phyloP scores from a whole-genome alignment of 53 echinoderm and acorn worm genomes.

The Astropecten irregularis region DNA sequence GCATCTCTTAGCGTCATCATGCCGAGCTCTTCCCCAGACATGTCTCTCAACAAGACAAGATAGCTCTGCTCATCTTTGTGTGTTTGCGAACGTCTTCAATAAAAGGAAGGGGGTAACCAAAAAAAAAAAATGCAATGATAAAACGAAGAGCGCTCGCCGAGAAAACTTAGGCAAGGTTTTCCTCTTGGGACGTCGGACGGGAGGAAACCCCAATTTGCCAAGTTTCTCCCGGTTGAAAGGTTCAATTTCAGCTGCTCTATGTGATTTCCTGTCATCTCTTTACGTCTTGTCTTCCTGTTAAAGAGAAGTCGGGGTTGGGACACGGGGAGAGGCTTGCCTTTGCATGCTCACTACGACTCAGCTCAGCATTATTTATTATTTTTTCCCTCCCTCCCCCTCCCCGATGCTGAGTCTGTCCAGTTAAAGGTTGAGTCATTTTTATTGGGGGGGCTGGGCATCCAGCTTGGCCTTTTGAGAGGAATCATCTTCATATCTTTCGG shows the following conservation, averaged over 20 bases:
- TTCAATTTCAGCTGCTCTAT: slow-evolving; percentile 58
- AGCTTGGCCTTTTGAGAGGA: background rate
- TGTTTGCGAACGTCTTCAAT: too few relatives aligned
- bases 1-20: too few relatives aligned
- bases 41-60: slow-evolving; percentile 56
- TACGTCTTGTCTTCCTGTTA: slow-evolving; percentile 50
- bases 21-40: slow-evolving; percentile 3
- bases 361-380: too few relatives aligned
- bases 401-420: background rate
- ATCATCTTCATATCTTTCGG: slow-evolving; percentile 42
- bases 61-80: too few relatives aligned
- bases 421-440: slow-evolving; percentile 41
- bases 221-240: slow-evolving; percentile 56
- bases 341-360: too few relatives aligned
- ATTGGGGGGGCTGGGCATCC: too few relatives aligned
- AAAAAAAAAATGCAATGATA: too few relatives aligned
- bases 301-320: background rate
- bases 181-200: slow-evolving; percentile 20
- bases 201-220: slow-evolving; percentile 56
- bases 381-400: too few relatives aligned
- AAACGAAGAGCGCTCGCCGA: slow-evolving; percentile 6
- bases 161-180: too few relatives aligned
- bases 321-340: too few relatives aligned
- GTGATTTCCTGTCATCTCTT: slow-evolving; percentile 59
- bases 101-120: too few relatives aligned